Conservation (phyloP, 2,888 invertebrate genomes). For the Piscicola geometra region DNA sequence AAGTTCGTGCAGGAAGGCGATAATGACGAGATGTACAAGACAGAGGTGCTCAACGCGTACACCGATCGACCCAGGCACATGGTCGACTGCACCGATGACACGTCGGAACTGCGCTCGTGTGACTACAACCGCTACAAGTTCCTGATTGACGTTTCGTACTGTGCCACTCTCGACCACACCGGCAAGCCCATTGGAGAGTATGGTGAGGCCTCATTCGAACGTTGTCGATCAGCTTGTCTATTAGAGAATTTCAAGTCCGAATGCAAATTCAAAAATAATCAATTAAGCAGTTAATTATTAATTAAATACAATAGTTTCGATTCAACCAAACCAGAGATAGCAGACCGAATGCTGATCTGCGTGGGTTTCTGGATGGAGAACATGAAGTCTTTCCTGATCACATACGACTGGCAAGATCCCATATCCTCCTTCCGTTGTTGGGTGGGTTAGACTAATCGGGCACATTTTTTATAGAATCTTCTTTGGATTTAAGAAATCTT, state of each 20-base stretch:
- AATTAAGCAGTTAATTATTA: no score
- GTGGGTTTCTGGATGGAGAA: slow-evolving; percentile 97
- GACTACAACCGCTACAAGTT: slow-evolving; percentile 83
- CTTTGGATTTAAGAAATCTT: no score
- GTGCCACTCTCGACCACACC: slow-evolving; percentile 86
- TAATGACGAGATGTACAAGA: slow-evolving; percentile 66
- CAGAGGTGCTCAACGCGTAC: slow-evolving; percentile 81
- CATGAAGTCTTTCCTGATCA: slow-evolving; percentile 87
- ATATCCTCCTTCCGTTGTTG: slow-evolving; percentile 91
- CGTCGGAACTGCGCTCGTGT: slow-evolving; percentile 91
- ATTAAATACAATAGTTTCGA: slow-evolving; percentile 36
- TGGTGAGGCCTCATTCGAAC: slow-evolving; percentile 65
- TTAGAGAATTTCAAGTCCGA: no score
- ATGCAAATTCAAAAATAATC: no score
- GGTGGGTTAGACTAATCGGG: slow-evolving; percentile 61
- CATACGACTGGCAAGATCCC: slow-evolving; percentile 90
- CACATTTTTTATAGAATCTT: no score
- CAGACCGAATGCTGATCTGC: slow-evolving; percentile 91
- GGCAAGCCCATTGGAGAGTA: slow-evolving; percentile 73
- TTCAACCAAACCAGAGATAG: background rate
- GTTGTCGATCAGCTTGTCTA: no score
- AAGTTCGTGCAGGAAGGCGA: slow-evolving; percentile 74
- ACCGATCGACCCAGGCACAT: slow-evolving; percentile 82
- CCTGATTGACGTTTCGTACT: slow-evolving; percentile 88
- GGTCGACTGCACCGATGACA: slow-evolving; percentile 83